Conservation (phyloP, 2,113 vertebrate species). For the Pampusana beccarii region DNA sequence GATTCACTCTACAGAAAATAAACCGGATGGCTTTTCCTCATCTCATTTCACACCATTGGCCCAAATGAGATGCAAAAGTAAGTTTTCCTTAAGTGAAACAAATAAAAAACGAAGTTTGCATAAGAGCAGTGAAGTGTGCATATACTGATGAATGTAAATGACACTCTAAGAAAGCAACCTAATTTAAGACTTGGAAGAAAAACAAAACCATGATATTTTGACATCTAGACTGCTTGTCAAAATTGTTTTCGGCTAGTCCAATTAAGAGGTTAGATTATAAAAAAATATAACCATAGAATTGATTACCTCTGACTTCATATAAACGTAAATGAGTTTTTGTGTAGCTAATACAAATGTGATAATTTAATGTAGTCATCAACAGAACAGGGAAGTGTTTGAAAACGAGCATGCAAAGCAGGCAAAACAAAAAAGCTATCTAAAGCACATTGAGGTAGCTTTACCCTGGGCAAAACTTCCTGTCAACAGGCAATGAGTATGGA, state of each 20-base stretch:
- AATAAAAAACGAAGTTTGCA: neutral
- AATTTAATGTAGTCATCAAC: neutral
- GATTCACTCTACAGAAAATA: neutral
- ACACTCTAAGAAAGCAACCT: neutral
- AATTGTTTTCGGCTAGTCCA: neutral
- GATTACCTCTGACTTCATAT: neutral
- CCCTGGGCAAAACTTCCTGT: neutral
- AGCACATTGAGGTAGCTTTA: neutral
- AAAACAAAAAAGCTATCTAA: neutral
- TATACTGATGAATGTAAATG: neutral
- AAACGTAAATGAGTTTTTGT: neutral
- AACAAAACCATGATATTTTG: neutral
- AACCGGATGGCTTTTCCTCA: neutral
- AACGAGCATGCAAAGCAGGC: neutral
- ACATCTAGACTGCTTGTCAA: neutral
- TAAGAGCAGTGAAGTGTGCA: neutral
- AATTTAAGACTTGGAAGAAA: neutral
- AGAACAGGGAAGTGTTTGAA: neutral
- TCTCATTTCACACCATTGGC: neutral
- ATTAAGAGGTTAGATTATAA: neutral
- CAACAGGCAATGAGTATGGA: neutral
- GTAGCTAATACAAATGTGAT: neutral
- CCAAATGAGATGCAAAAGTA: neutral
- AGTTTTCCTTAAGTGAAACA: neutral
- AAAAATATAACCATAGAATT: neutral